A percentile compares a stretch with the other conserved stretches of the same genome.
phyloP scores from a whole-genome alignment of 2,797 vertebrate species.

The Esox masquinongy region DNA sequence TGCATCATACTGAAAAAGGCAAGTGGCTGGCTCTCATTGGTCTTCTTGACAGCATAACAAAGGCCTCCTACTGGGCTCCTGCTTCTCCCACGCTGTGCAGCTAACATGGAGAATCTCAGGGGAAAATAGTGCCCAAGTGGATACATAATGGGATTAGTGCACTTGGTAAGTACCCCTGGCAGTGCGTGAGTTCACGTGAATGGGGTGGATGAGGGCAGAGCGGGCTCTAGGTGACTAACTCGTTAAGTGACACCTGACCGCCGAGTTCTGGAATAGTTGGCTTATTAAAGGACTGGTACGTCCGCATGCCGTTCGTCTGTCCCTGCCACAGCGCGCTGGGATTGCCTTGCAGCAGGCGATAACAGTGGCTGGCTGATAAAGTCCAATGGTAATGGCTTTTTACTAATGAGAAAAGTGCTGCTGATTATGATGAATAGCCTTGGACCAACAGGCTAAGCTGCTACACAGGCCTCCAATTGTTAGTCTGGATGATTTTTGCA shows the following conservation, averaged over 20 bases:
- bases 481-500: conserved; percentile 84
- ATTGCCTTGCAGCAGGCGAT: conserved; percentile 84
- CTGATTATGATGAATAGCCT: conserved; percentile 96
- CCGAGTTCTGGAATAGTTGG: conserved; percentile 69
- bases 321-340: conserved; percentile 73
- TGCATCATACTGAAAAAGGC: conserved; percentile 63
- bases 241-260: conserved; percentile 72
- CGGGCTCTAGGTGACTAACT: conserved; percentile 52
- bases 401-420: conserved; percentile 95
- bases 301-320: conserved; percentile 41
- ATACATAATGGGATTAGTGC: conserved; percentile 70
- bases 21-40: conserved; percentile 67
- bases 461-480: conserved; percentile 88
- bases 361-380: conserved; percentile 89
- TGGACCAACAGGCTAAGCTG: conserved; percentile 96
- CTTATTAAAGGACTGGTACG: conserved; percentile 71
- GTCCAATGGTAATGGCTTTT: conserved; percentile 93
- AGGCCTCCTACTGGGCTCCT: conserved; percentile 60
- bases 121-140: conserved; percentile 66
- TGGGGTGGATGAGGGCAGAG: conserved; percentile 46
- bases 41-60: conserved; percentile 81
- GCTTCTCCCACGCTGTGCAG: conserved; percentile 24
- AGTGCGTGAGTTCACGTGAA: conserved; percentile 52
- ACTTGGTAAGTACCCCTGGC: conserved; percentile 61
- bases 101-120: conserved; percentile 36